These are phyloP conservation scores for Hydrozoanthus tunicans DNA, from an alignment of 64 coral and sea anemone genomes.

Conservation along the genomic window DNA sequence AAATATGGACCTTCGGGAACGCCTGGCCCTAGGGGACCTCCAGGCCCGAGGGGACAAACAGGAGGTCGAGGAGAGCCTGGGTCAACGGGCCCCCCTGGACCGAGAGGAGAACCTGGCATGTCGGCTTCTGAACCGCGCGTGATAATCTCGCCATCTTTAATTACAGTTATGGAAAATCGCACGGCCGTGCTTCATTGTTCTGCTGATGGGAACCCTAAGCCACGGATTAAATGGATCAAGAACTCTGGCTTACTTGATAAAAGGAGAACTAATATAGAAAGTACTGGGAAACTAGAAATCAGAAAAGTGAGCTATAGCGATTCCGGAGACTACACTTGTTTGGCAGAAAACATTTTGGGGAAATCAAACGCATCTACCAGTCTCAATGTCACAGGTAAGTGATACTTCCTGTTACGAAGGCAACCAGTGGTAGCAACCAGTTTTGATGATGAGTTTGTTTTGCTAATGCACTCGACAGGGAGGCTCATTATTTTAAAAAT, in stretches of 20 bases:
- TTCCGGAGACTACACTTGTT: not conserved
- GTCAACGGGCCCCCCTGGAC: slow-evolving; percentile 40
- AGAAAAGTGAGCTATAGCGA: not conserved
- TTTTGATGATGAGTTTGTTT: no score
- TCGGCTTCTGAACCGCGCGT: slow-evolving; percentile 18
- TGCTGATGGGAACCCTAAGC: slow-evolving; percentile 31
- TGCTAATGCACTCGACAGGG: no score
- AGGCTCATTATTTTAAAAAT: no score
- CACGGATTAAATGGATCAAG: slow-evolving; percentile 57
- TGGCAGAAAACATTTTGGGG: not conserved
- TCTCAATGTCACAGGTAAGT: not conserved
- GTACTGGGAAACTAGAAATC: slow-evolving; percentile 22
- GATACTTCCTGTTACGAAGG: no score
- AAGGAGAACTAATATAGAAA: not conserved
- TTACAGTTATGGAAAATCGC: slow-evolving; percentile 32
- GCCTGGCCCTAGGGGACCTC: not conserved
- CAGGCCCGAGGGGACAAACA: not conserved
- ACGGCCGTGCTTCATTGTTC: slow-evolving; percentile 50
- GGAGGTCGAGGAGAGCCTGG: slow-evolving; percentile 8
- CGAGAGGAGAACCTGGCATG: slow-evolving; percentile 55
- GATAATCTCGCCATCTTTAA: slow-evolving; percentile 14
- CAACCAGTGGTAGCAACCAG: no score
- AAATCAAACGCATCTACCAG: not conserved
- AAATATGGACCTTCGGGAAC: not conserved
- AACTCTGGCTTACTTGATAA: not conserved